Evolutionary conservation across 2,797 vertebrate genomes (phyloP).

Genomic region (Ptychadena robeensis): DNA sequence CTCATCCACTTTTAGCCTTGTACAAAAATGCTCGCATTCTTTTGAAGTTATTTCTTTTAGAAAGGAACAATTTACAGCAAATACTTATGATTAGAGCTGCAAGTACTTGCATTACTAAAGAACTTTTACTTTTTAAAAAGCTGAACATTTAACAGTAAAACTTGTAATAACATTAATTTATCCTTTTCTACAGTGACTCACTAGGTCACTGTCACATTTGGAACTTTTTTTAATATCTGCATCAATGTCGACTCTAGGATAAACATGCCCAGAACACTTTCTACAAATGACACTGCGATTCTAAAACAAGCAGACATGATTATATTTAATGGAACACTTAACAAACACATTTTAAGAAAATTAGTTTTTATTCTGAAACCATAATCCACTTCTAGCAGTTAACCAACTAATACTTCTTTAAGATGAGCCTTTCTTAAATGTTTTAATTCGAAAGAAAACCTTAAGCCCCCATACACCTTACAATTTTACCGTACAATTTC

Average conservation of each 20-base stretch:
- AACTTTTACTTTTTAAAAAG: background rate
- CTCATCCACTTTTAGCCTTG: slow-evolving; percentile 8
- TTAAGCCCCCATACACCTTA: too few relatives aligned
- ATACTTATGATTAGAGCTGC: background rate
- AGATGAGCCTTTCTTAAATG: too few relatives aligned
- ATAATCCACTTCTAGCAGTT: too few relatives aligned
- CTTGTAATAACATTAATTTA: background rate
- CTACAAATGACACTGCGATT: slow-evolving; percentile 24
- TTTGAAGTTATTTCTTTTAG: slow-evolving; percentile 5
- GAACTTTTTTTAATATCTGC: slow-evolving; percentile 21
- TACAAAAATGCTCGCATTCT: background rate
- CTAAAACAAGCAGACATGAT: slow-evolving; percentile 30
- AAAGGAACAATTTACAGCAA: background rate
- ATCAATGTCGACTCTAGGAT: slow-evolving; percentile 7
- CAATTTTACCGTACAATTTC: too few relatives aligned
- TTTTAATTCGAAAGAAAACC: too few relatives aligned
- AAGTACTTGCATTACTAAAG: background rate
- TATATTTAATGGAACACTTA: slow-evolving; percentile 36
- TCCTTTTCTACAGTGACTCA: slow-evolving; percentile 1
- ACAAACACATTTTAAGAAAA: slow-evolving; percentile 7
- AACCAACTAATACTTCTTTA: too few relatives aligned
- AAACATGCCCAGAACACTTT: slow-evolving; percentile 18
- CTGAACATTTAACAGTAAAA: background rate
- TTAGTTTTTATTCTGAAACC: too few relatives aligned
- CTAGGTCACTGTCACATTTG: slow-evolving; percentile 3